These are phyloP conservation scores for Sorex araneus DNA, from an alignment of 2,113 vertebrate species.

Conservation along the genomic window DNA sequence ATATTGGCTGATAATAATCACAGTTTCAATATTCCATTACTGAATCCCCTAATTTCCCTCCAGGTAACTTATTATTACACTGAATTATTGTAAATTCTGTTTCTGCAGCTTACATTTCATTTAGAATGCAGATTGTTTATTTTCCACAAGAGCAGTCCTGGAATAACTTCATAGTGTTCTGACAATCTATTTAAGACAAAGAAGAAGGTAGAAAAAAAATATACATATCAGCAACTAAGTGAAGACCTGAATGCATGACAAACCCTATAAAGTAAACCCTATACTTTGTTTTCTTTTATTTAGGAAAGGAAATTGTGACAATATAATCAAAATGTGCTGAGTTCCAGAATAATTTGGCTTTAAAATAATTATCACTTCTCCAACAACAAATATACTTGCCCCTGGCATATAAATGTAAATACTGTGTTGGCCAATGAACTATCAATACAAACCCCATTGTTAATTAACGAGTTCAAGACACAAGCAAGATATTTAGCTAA, in stretches of 20 bases:
- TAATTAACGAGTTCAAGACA: background rate
- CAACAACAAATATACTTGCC: background rate
- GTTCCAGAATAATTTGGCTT: background rate
- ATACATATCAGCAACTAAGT: background rate
- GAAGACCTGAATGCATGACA: background rate
- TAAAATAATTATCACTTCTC: conserved; percentile 39
- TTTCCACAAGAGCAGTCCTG: conserved; percentile 80
- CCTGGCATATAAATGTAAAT: background rate
- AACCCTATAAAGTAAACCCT: background rate
- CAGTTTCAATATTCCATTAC: conserved; percentile 68
- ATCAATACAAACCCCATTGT: background rate
- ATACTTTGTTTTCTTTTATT: conserved; percentile 63
- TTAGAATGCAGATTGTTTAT: conserved; percentile 81
- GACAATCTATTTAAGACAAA: conserved; percentile 76
- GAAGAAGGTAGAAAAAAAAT: background rate
- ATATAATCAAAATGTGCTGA: conserved; percentile 33
- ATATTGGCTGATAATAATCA: conserved; percentile 63
- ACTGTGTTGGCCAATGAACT: background rate
- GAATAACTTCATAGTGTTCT: conserved; percentile 82
- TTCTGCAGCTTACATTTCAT: conserved; percentile 71
- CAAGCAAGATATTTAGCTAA: background rate
- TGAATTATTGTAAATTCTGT: conserved; percentile 73
- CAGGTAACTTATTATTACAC: conserved; percentile 78
- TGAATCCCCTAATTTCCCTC: conserved; percentile 50
- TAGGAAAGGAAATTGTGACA: conserved; percentile 37